Conservation (phyloP, 30 jellyfish, hydroid and myxozoan genomes). For the Morbakka virulenta region DNA sequence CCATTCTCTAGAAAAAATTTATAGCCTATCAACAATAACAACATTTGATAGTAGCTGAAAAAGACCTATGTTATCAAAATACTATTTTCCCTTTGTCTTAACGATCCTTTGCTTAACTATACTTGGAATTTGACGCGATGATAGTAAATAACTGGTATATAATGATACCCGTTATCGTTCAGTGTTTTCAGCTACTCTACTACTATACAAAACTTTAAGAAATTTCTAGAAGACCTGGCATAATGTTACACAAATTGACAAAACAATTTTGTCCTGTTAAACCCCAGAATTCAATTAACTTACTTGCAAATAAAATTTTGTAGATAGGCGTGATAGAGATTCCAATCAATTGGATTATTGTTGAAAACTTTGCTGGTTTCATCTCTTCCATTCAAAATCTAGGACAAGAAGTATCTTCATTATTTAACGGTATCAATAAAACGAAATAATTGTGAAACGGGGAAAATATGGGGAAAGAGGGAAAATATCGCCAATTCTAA, state of each 20-base stretch:
- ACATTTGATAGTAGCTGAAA: too few species aligned
- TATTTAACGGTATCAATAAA: not conserved
- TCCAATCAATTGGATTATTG: slow-evolving; percentile 54
- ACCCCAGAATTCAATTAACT: not conserved
- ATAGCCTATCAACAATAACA: not conserved
- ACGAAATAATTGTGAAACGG: not conserved
- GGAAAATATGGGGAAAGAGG: not conserved
- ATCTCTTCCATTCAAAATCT: slow-evolving; percentile 71
- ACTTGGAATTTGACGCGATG: not conserved
- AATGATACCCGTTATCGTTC: not conserved
- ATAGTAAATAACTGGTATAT: not conserved
- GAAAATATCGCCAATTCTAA: too few species aligned
- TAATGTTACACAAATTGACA: not conserved
- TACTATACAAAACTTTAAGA: not conserved
- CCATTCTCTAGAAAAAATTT: not conserved
- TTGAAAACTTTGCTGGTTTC: slow-evolving; percentile 48
- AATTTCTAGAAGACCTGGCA: not conserved
- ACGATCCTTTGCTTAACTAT: too few species aligned
- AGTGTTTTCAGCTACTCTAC: not conserved
- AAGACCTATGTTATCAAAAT: too few species aligned
- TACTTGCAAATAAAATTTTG: slow-evolving; percentile 78
- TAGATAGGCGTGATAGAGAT: slow-evolving; percentile 16
- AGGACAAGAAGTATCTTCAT: not conserved
- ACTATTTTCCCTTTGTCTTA: too few species aligned
- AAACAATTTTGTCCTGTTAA: too few species aligned